phyloP scores from a whole-genome alignment of 2,797 vertebrate species.

The Thunnus albacares region DNA sequence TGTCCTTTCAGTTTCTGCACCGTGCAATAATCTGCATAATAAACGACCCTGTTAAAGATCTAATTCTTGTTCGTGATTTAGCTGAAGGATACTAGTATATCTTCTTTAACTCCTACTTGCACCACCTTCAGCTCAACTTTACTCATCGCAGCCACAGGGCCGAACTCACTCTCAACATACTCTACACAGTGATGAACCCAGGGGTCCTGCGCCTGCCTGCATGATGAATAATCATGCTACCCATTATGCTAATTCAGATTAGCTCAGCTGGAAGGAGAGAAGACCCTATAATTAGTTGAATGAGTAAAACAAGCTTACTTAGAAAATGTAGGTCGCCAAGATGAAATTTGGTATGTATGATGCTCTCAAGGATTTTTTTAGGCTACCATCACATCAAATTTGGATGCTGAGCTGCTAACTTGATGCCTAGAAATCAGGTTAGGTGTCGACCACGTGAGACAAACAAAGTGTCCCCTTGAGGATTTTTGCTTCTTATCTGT shows the following conservation, averaged over 20 bases:
- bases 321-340: constrained; percentile 16
- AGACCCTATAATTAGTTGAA: constrained; percentile 53
- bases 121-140: background rate
- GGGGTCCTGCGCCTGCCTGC: constrained; percentile 34
- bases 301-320: constrained; percentile 44
- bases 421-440: constrained; percentile 25
- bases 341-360: background rate
- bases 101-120: background rate
- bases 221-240: constrained; percentile 64
- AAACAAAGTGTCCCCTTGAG: constrained; percentile 5
- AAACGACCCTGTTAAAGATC: constrained; percentile 31
- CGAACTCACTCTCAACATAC: background rate
- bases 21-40: constrained; percentile 38
- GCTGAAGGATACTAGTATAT: constrained; percentile 37
- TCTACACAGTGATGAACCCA: constrained; percentile 20
- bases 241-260: constrained; percentile 66
- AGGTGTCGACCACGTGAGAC: constrained; percentile 12
- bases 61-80: constrained; percentile 57
- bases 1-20: constrained; percentile 16
- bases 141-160: constrained; percentile 24
- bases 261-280: constrained; percentile 47
- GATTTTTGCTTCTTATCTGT: background rate
- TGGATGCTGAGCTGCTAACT: background rate
- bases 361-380: background rate
- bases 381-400: background rate